Evolutionary conservation across 2,797 vertebrate species (phyloP).

Genomic region (Podarcis siculus): DNA sequence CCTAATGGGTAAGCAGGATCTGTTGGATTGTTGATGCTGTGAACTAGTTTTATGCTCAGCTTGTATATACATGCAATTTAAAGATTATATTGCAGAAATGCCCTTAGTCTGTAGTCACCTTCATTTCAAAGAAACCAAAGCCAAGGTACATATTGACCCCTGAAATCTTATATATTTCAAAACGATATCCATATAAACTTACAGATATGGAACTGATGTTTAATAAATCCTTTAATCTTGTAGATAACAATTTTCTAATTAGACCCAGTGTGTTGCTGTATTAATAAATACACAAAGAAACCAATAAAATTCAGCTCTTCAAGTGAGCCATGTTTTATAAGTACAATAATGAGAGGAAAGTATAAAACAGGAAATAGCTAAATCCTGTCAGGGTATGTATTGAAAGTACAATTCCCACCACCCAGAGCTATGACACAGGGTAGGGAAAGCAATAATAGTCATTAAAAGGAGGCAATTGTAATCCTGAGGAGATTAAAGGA

Average conservation of each 20-base stretch:
- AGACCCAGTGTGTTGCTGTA: background rate
- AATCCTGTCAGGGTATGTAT: background rate
- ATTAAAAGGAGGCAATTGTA: background rate
- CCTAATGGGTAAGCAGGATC: no score
- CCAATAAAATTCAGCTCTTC: background rate
- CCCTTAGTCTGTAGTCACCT: no score
- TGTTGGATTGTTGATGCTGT: no score
- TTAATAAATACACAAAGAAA: no score
- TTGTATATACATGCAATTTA: no score
- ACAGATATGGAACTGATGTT: background rate
- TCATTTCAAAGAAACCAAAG: no score
- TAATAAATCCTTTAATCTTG: background rate
- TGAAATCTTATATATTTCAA: no score
- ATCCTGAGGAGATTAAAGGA: slow-evolving; percentile 7
- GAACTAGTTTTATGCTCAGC: no score
- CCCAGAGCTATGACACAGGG: background rate
- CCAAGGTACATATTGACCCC: no score
- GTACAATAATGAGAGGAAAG: background rate
- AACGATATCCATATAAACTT: no score
- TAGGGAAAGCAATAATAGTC: background rate
- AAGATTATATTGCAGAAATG: no score
- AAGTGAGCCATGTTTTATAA: rapidly evolving
- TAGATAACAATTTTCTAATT: background rate
- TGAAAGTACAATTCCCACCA: background rate
- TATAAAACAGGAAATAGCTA: background rate